phyloP scores from a whole-genome alignment of 2,797 vertebrate species.

The Anguilla obscura region DNA sequence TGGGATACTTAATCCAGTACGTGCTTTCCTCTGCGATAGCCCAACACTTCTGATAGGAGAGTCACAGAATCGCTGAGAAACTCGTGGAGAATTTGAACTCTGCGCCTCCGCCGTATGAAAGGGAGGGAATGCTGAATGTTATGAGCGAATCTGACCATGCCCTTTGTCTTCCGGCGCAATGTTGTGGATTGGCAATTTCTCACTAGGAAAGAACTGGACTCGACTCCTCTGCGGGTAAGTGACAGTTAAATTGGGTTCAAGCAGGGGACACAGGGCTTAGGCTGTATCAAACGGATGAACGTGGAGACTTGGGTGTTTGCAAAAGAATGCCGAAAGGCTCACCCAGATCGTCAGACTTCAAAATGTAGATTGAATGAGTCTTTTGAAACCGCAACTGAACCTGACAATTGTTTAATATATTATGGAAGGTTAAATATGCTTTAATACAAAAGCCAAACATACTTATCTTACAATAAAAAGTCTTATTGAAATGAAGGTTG shows the following conservation, averaged over 20 bases:
- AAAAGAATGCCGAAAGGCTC: not conserved
- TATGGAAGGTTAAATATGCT: not conserved
- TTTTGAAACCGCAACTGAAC: not conserved
- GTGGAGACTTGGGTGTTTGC: not conserved
- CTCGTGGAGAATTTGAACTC: constrained; percentile 1
- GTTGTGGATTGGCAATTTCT: not conserved
- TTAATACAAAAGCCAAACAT: not conserved
- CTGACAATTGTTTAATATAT: not conserved
- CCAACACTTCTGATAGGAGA: not conserved
- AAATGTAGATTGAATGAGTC: not conserved
- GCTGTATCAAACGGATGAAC: not conserved
- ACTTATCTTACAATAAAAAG: not conserved
- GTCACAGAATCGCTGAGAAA: not conserved
- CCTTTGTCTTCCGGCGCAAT: not conserved
- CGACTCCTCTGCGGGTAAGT: not conserved
- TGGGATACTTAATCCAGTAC: not conserved
- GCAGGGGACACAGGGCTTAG: constrained; percentile 5
- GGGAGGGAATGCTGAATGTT: not conserved
- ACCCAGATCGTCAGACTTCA: too few relatives aligned
- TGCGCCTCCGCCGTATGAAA: not conserved
- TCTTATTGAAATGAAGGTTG: not conserved
- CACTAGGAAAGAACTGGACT: not conserved
- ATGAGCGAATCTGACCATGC: not conserved
- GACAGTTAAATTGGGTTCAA: constrained; percentile 20
- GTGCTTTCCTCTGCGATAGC: not conserved